Percentiles rank a stretch among this genome's conserved stretches.
phyloP scores from a whole-genome alignment of 2,113 vertebrate genomes.

The Psittacula cyanocephala region DNA sequence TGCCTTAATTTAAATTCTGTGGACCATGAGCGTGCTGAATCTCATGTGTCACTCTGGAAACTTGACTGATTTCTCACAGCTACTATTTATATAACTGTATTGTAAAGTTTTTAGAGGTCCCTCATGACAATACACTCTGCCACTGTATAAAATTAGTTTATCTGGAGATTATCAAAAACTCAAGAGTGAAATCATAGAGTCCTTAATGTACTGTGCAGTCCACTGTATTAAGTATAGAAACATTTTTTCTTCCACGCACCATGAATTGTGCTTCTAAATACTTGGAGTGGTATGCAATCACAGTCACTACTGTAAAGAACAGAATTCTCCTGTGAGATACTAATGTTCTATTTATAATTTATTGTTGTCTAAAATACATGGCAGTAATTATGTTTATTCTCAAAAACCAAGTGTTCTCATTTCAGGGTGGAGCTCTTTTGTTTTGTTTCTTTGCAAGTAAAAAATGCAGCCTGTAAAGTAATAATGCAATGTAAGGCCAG shows the following conservation, averaged over 20 bases:
- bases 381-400: slow-evolving; percentile 4
- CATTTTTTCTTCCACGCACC: not conserved
- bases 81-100: slow-evolving; percentile 30
- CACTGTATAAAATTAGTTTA: slow-evolving; percentile 28
- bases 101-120: slow-evolving; percentile 19
- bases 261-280: not conserved
- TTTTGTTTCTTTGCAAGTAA: not conserved
- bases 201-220: not conserved
- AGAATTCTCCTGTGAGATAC: not conserved
- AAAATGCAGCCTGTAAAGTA: not conserved
- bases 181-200: not conserved
- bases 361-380: not conserved
- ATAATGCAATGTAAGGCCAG: not conserved
- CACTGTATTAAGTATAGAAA: not conserved
- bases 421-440: slow-evolving; percentile 4
- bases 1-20: slow-evolving; percentile 50
- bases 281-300: not conserved
- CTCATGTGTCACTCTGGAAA: slow-evolving; percentile 12
- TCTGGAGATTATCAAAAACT: slow-evolving; percentile 8
- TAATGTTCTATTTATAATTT: slow-evolving; percentile 32
- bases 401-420: not conserved
- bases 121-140: not conserved
- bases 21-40: slow-evolving; percentile 5
- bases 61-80: slow-evolving; percentile 32
- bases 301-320: not conserved